Evolutionary conservation across 2,888 invertebrate genomes (phyloP), one percentile per base, ranked within the genome.

Genomic region (Dynastes tityus): DNA sequence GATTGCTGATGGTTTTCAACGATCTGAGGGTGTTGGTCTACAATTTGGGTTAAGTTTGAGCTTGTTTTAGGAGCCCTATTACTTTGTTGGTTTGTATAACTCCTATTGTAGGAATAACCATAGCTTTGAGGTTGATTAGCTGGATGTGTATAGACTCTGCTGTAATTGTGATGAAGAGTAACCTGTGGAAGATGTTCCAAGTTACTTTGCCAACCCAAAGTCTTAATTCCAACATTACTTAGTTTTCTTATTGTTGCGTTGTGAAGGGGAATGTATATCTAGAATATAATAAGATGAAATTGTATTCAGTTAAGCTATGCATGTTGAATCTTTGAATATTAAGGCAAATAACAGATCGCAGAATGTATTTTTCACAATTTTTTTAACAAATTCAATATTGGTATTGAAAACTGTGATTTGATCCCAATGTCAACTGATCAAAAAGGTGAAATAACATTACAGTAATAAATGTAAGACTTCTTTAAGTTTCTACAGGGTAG

Each of bases 141-240:
- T 45, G 75, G 55, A 29, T 78, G 40, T 4, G 71, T 83, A 81
- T 29, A 81, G 0, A 88, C 87, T 82, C 84, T 86, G 78, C 88
- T 88, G 78, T 88, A 88, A 76, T 87, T 87, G 49, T 87, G 86
- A 67, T 87, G 85, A 2, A 86, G 82, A 40, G 81, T 81, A 1
- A 85, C 67, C 32, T 27, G 37, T 80, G 80, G 37, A 68, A 80
- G 29, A 71, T 80, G 58, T 5, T 74, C 27, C 1, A 51, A 37
- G 4, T 78, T 78, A 22, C 82, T 82, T 81, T 81, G 84, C 83
- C 83, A 85, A 67, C 74, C 77, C 2, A 83, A 73, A 0, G 86
- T 86, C 84, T 87, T 87, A 37, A 88, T 84, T 1, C 86, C 87
- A 0, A 84, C 76, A 4, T 85, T 83, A n/a, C 85, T 85, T 1